Evolutionary conservation across 2,888 invertebrate species (phyloP).

Genomic region (Seira sanloemensis): DNA sequence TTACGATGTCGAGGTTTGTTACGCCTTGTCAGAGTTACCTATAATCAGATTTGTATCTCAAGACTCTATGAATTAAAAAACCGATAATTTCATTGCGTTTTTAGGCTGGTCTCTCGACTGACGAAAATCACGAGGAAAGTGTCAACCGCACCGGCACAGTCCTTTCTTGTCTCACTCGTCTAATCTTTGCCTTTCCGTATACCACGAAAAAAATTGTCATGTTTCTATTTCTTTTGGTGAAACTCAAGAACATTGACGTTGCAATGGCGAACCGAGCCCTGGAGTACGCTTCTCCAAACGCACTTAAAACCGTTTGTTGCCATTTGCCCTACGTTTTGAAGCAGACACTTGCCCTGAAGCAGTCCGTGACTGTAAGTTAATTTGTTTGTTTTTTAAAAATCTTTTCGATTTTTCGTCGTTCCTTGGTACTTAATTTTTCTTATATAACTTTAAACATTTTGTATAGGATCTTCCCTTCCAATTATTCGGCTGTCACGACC

Average conservation of each 20-base stretch:
- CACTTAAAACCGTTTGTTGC: slow-evolving; percentile 56
- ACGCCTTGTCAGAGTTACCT: too few relatives aligned
- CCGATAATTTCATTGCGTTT: neutral
- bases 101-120: slow-evolving; percentile 45
- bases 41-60: neutral
- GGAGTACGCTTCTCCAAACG: slow-evolving; percentile 44
- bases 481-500: slow-evolving; percentile 75
- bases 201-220: slow-evolving; percentile 79
- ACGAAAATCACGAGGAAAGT: slow-evolving; percentile 79
- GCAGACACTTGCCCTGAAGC: slow-evolving; percentile 45
- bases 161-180: slow-evolving; percentile 79
- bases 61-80: neutral
- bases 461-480: slow-evolving; percentile 76
- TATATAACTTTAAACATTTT: too few relatives aligned
- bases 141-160: slow-evolving; percentile 80
- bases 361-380: slow-evolving; percentile 32
- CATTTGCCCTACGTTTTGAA: slow-evolving; percentile 63
- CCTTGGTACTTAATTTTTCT: too few relatives aligned
- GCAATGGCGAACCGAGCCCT: slow-evolving; percentile 63
- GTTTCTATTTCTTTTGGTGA: slow-evolving; percentile 78
- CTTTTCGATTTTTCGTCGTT: neutral
- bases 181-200: slow-evolving; percentile 78
- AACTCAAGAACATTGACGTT: slow-evolving; percentile 78
- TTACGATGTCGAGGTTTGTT: slow-evolving; percentile 63
- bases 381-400: slow-evolving; percentile 12